Evolutionary conservation across 2,888 invertebrate species (phyloP).

Genomic region (Congeria kusceri): DNA sequence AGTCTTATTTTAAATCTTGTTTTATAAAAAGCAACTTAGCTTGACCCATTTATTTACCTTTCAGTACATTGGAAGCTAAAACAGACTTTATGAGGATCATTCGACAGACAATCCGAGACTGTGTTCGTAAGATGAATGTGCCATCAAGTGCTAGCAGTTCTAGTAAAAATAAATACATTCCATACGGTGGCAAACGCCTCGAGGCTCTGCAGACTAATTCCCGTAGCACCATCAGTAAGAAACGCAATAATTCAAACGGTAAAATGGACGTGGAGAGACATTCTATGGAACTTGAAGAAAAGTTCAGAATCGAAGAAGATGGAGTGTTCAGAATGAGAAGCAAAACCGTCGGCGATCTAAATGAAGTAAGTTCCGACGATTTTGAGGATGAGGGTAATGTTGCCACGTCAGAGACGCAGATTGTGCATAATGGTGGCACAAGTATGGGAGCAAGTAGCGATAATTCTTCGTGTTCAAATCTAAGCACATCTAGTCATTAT

Average conservation of each 20-base stretch:
- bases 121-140: conserved; percentile 98
- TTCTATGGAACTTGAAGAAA: conserved; percentile 91
- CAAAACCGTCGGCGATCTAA: conserved; percentile 94
- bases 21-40: no score
- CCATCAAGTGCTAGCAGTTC: conserved; percentile 86
- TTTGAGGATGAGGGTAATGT: conserved; percentile 61
- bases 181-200: conserved; percentile 71
- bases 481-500: conserved; percentile 77
- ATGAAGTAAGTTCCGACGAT: conserved; percentile 87
- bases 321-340: conserved; percentile 91
- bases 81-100: conserved; percentile 99
- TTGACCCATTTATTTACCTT: conserved; percentile 36
- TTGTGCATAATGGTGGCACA: conserved; percentile 65
- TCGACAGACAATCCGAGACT: conserved; percentile 98
- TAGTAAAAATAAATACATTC: conserved; percentile 71
- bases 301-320: conserved; percentile 88
- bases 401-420: conserved; percentile 66
- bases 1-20: no score
- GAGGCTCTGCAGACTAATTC: conserved; percentile 65
- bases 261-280: conserved; percentile 78
- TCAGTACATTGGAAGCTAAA: conserved; percentile 96
- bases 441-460: conserved; percentile 55
- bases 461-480: conserved; percentile 79
- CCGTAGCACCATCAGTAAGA: conserved; percentile 69
- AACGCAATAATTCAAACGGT: conserved; percentile 61